Conservation (phyloP, 2,113 vertebrate species). For the Tragelaphus scriptus region DNA sequence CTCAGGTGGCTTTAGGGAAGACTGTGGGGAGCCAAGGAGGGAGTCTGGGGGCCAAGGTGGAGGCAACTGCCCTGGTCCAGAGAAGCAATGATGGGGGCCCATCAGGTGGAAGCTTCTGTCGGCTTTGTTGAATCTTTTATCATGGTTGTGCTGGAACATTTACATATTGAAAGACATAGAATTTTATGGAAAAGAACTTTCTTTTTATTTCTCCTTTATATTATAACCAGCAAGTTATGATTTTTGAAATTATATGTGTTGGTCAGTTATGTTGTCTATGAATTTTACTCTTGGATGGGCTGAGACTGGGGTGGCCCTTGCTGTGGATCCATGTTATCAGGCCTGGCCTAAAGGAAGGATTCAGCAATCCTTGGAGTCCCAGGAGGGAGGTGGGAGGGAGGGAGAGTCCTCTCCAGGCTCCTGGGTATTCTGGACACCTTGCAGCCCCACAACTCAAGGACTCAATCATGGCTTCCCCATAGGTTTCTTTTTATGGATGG, state of each 20-base stretch:
- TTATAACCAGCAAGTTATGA: background rate
- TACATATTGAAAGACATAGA: background rate
- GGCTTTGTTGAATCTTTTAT: background rate
- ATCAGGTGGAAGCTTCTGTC: background rate
- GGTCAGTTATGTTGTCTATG: background rate
- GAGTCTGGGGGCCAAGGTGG: too few species aligned
- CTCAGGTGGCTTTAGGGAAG: background rate
- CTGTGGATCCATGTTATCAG: background rate
- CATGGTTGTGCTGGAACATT: background rate
- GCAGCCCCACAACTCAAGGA: too few species aligned
- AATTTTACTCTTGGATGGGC: background rate
- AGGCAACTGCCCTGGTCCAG: background rate
- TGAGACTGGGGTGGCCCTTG: background rate
- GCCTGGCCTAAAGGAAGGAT: background rate
- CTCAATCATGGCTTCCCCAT: too few species aligned
- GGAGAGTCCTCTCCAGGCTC: background rate
- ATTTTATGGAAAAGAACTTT: background rate
- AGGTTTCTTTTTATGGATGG: background rate
- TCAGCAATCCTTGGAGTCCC: background rate
- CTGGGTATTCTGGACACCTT: background rate
- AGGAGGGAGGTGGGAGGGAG: background rate
- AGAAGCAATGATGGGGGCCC: accelerated
- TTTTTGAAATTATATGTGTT: background rate
- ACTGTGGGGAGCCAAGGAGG: background rate
- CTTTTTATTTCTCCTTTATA: background rate